phyloP scores from a whole-genome alignment of 2,797 vertebrate genomes.

The Tragopan temminckii region DNA sequence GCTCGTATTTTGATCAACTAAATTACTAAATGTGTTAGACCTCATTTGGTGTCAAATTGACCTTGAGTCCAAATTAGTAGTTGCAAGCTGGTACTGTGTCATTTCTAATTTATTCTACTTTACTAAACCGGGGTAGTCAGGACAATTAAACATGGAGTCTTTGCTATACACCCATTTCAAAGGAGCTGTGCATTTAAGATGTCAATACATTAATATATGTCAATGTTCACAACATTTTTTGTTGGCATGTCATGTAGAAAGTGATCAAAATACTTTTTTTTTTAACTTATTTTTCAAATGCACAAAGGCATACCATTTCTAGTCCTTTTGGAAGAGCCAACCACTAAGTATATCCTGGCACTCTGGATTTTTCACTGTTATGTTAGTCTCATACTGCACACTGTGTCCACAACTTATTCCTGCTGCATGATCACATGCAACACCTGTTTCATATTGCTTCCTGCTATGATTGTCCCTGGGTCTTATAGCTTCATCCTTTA shows the following conservation, averaged over 20 bases:
- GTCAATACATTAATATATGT: neutral
- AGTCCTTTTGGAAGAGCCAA: neutral
- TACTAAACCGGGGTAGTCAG: neutral
- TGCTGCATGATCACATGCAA: neutral
- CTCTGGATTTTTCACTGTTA: neutral
- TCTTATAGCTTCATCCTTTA: neutral
- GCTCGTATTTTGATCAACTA: neutral
- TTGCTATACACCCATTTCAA: neutral
- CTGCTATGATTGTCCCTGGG: neutral
- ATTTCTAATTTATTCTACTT: neutral
- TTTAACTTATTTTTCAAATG: rapidly evolving
- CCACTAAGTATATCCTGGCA: neutral
- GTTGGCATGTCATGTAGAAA: neutral
- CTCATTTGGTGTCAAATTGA: neutral
- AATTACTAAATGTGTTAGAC: neutral
- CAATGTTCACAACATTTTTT: neutral
- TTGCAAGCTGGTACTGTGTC: neutral
- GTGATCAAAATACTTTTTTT: neutral
- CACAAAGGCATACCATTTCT: neutral
- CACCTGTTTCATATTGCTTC: conserved; percentile 15
- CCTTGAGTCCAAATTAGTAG: neutral
- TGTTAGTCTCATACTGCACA: neutral
- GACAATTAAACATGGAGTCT: neutral
- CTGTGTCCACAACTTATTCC: neutral
- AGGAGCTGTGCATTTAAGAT: neutral